Conservation (phyloP, 2,797 vertebrate species). For the Dendrocincla fuliginosa region DNA sequence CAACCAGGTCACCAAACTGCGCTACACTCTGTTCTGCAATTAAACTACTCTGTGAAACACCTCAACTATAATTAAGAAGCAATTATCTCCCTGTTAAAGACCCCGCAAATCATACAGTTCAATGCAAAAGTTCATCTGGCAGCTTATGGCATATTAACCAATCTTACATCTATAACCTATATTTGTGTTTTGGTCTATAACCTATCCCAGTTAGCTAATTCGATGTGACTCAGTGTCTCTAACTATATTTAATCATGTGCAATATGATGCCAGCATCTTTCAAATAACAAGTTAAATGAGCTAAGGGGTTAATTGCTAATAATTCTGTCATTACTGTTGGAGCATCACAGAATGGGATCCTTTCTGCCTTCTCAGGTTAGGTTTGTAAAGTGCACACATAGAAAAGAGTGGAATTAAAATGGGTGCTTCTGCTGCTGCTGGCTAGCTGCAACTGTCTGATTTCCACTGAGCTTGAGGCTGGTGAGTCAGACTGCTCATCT, state of each 20-base stretch:
- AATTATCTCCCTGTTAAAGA: conserved; percentile 72
- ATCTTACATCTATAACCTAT: conserved; percentile 60
- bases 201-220: conserved; percentile 42
- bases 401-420: not conserved
- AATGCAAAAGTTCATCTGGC: conserved; percentile 57
- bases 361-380: not conserved
- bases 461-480: not conserved
- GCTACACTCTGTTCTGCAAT: conserved; percentile 56
- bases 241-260: conserved; percentile 17
- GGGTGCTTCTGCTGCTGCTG: not conserved
- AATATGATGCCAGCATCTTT: not conserved
- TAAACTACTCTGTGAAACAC: conserved; percentile 66
- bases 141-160: conserved; percentile 56
- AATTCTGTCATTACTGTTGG: not conserved
- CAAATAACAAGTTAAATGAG: conserved; percentile 59
- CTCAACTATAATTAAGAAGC: conserved; percentile 72
- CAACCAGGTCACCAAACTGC: conserved; percentile 60
- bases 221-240: conserved; percentile 26
- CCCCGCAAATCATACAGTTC: conserved; percentile 64
- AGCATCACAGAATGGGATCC: not conserved
- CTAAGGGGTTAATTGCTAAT: conserved; percentile 63
- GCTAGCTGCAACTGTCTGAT: not conserved
- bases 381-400: not conserved
- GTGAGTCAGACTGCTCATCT: not conserved
- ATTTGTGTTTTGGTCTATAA: conserved; percentile 60